A percentile compares a stretch with the other conserved stretches of the same genome.
These are phyloP conservation scores for Lamprotornis superbus DNA, from an alignment of 2,113 vertebrate species.

Conservation along the genomic window DNA sequence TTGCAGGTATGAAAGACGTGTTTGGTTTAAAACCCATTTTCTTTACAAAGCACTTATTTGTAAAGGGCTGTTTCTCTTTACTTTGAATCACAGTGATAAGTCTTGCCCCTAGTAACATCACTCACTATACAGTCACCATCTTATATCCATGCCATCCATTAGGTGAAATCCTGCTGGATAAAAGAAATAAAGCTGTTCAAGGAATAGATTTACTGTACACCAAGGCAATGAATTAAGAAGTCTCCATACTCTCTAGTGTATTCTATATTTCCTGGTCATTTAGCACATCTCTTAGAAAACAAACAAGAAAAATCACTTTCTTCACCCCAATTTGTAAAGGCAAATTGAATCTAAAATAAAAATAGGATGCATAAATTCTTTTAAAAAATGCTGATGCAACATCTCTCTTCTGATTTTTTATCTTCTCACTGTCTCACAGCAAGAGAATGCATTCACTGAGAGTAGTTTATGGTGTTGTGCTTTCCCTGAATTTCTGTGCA, in stretches of 20 bases:
- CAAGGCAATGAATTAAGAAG: slow-evolving; percentile 46
- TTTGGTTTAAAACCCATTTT: background rate
- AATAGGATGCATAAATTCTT: background rate
- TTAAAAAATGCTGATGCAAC: slow-evolving; percentile 17
- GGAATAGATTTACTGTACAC: slow-evolving; percentile 55
- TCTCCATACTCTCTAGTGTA: slow-evolving; percentile 21
- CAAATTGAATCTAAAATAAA: slow-evolving; percentile 42
- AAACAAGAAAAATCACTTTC: slow-evolving; percentile 33
- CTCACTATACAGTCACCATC: slow-evolving; percentile 34
- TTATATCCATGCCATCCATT: slow-evolving; percentile 45
- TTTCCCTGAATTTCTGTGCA: background rate
- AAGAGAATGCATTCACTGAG: background rate
- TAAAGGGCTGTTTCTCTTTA: background rate
- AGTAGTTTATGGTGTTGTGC: background rate
- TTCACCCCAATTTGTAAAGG: background rate
- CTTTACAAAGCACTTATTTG: background rate
- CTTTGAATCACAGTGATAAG: slow-evolving; percentile 40
- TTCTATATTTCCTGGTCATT: slow-evolving; percentile 51
- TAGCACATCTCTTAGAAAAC: slow-evolving; percentile 44
- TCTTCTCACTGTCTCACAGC: background rate
- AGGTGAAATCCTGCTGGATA: slow-evolving; percentile 47
- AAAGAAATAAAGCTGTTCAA: slow-evolving; percentile 67
- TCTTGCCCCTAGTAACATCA: slow-evolving; percentile 4
- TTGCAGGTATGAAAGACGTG: background rate
- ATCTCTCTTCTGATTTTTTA: background rate